Base-by-base conservation (phyloP, 2,797 vertebrate species). In the Acomys russatus region DNA sequence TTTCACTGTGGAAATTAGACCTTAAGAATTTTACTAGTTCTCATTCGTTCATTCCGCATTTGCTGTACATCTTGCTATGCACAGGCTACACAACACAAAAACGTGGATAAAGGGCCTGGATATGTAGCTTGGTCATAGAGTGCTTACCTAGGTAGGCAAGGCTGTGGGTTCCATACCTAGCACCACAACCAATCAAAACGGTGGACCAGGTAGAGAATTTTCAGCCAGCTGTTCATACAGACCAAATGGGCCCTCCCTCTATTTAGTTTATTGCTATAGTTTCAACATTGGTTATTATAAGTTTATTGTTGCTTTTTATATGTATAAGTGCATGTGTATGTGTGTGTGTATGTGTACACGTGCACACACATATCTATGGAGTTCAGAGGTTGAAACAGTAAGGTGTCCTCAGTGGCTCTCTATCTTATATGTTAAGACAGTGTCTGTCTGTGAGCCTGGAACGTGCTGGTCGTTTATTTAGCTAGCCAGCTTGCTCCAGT, bases 241-340 rank as follows among this genome's bases (percentile, higher is more conserved):
- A 80, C n/a, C 66, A 74, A 85, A 61, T 85, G 49, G 64, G 66
- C 94, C 63, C 12, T 20, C 18, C 54, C 6, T 91, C n/a, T 74
- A 44, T 66, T 88, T 28, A 88, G 49, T 86, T 89, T 83, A 64
- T 82, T 84, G 80, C 28, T 84, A 68, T 3, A 66, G 64, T 84
- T 63, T 95, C n/a, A 77, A 28, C 66, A 64, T 59, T 95, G 10
- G 71, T 88, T 68, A 77, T 91, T 15, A 54, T 91, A 44, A 59
- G 54, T 30, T 73, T 59, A 56, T 66, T 87, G 30, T 87, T 87
- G 51, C 54, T 61, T 88, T 71, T 33, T 61, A 51, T 11, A 35
- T 71, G 10, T 87, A 33, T n/a, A 56, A 44, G 70, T 35, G 25
- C 35, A 8, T 59, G 23, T 61, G 22, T 56, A 22, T 70, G 84